These are phyloP conservation scores for Loris lydekkerianus DNA, from an alignment of 2,797 vertebrate genomes.

Conservation along the genomic window DNA sequence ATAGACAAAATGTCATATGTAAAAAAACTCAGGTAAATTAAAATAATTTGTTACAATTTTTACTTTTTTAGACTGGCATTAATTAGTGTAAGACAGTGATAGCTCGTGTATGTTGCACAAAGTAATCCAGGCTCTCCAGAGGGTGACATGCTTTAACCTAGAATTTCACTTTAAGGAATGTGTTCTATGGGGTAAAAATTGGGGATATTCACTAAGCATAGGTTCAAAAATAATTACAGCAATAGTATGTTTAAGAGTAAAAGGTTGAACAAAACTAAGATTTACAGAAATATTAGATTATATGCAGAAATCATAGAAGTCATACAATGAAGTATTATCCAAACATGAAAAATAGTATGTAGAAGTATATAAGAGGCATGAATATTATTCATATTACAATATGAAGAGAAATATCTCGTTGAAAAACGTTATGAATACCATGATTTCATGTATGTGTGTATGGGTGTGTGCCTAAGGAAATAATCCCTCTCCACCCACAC, in stretches of 20 bases:
- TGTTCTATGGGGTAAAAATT: background rate
- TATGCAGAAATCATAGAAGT: background rate
- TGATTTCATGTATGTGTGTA: background rate
- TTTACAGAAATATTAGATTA: conserved; percentile 24
- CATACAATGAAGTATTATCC: background rate
- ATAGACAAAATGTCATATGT: background rate
- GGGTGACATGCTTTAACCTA: background rate
- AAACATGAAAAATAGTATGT: background rate
- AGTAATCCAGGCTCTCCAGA: background rate
- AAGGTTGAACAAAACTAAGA: background rate
- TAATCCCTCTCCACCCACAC: background rate
- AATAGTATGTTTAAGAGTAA: background rate
- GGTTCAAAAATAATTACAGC: background rate
- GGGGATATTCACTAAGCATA: background rate
- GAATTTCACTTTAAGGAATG: background rate
- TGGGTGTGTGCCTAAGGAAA: background rate
- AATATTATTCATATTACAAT: background rate
- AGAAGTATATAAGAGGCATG: background rate
- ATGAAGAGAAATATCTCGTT: background rate
- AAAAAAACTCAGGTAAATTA: background rate
- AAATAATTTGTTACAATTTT: background rate
- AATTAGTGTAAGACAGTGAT: background rate
- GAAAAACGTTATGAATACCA: background rate
- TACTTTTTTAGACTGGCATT: background rate
- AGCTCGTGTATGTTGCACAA: background rate